phyloP scores from a whole-genome alignment of 2,888 invertebrate species.

The Drosophila paramelanica region DNA sequence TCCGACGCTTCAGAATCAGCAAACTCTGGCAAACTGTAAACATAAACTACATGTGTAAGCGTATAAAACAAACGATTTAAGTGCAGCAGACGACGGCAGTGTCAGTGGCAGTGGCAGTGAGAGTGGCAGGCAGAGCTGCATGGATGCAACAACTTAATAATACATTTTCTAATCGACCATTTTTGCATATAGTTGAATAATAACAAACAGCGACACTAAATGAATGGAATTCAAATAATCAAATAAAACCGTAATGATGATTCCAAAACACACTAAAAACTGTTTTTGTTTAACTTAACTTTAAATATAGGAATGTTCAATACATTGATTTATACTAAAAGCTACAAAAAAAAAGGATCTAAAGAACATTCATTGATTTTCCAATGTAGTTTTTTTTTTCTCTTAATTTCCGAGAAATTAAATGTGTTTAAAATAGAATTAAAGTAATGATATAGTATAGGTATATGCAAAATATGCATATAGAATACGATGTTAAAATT shows the following conservation, averaged over 20 bases:
- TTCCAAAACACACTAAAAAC: constrained; percentile 49
- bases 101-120: constrained; percentile 10
- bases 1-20: constrained; percentile 48
- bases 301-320: not conserved
- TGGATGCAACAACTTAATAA: constrained; percentile 37
- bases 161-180: constrained; percentile 74
- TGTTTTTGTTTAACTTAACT: constrained; percentile 6
- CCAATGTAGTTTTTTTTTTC: constrained; percentile 3
- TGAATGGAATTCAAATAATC: constrained; percentile 74
- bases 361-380: not conserved
- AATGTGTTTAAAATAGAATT: constrained; percentile 1
- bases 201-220: constrained; percentile 64
- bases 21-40: constrained; percentile 54
- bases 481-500: constrained; percentile 15
- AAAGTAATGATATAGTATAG: constrained; percentile 4
- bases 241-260: constrained; percentile 67
- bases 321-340: not conserved
- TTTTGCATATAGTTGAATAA: constrained; percentile 76
- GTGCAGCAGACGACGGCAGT: constrained; percentile 34
- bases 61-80: constrained; percentile 42
- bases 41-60: constrained; percentile 43
- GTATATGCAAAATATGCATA: not conserved
- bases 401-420: constrained; percentile 11
- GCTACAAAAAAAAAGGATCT: not conserved
- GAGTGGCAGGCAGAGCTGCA: constrained; percentile 15